A percentile compares a stretch with the other conserved stretches of the same genome.
Conservation (phyloP, 2,797 vertebrate species). For the Pogoniulus pusillus region DNA sequence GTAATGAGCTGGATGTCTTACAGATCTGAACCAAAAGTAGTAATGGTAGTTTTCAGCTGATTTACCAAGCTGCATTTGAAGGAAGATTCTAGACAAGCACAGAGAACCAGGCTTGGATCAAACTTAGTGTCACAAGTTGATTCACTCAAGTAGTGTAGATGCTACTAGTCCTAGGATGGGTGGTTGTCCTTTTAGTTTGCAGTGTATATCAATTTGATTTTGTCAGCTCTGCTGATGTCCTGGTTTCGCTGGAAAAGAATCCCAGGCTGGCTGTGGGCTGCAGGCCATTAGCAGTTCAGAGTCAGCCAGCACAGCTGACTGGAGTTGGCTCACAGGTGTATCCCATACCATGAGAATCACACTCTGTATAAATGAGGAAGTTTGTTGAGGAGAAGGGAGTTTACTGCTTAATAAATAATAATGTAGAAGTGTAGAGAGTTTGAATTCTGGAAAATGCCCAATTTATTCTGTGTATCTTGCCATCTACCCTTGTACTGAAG, state of each 20-base stretch:
- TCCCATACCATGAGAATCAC: no score
- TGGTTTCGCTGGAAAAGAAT: no score
- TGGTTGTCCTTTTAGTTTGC: background rate
- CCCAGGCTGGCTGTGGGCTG: no score
- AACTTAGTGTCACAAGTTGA: background rate
- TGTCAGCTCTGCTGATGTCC: background rate
- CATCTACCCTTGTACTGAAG: background rate
- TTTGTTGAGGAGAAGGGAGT: no score
- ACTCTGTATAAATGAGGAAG: no score
- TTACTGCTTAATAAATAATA: background rate
- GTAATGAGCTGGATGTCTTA: background rate
- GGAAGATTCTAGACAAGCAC: background rate
- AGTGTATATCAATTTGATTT: background rate
- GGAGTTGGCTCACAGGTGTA: no score
- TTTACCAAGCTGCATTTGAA: background rate
- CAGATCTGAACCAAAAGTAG: background rate
- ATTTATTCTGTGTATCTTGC: background rate
- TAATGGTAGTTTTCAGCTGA: background rate
- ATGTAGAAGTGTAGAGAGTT: rapidly evolving
- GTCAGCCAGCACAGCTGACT: no score
- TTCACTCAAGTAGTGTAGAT: background rate
- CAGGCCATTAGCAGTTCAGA: no score
- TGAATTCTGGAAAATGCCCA: background rate
- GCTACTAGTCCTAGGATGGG: background rate
- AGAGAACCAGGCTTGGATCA: background rate